Evolutionary conservation across 2,113 vertebrate species (phyloP), one percentile per base, ranked within the genome.

Genomic region (Sylvietta virens): DNA sequence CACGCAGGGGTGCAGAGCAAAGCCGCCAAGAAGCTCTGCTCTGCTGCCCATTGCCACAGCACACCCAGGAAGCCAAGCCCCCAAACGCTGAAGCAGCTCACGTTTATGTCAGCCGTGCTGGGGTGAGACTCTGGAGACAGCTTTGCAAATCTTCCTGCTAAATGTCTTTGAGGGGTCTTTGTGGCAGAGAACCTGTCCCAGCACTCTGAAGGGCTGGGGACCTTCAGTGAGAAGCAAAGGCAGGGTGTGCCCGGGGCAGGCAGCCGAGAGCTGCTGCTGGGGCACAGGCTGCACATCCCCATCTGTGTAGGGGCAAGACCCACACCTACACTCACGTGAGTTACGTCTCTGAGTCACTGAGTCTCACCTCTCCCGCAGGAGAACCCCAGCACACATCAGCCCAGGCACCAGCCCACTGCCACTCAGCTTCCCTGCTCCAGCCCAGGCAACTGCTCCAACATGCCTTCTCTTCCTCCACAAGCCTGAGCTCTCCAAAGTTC

Each of bases 1-100:
- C 11, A 3, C 0, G 0, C 6, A 14, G 23, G 18, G 19, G 16
- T 5, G 24, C 2, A 4, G 74, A 26, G 6, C 0, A 0, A 39
- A 84, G 54, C 18, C 18, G 28, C 39, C 11, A 6, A 30, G 51
- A 70, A 79, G 50, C 66, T 89, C 89, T 35, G 57, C 76, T 58
- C 37, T 30, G 35, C 71, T 81, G 86, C 42, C 54, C 39, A 2
- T 4, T 16, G 79, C 48, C 82, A 66, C 24, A n/a, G 61, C 26
- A 31, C 31, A 21, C 8, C 3, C 37, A 31, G 50, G 40, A 69
- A 89, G 2, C 33, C 50, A 33, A 65, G 35, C 10, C 58, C 47
- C 11, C 7, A n/a, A 19, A 42, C 0, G 1, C 70, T 12, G 14
- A 35, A 48, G 22, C 33, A 57, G 30, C 10, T 71, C 50, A 8